Evolutionary conservation across 2,797 vertebrate genomes (phyloP).

Genomic region (Epinephelus coioides): DNA sequence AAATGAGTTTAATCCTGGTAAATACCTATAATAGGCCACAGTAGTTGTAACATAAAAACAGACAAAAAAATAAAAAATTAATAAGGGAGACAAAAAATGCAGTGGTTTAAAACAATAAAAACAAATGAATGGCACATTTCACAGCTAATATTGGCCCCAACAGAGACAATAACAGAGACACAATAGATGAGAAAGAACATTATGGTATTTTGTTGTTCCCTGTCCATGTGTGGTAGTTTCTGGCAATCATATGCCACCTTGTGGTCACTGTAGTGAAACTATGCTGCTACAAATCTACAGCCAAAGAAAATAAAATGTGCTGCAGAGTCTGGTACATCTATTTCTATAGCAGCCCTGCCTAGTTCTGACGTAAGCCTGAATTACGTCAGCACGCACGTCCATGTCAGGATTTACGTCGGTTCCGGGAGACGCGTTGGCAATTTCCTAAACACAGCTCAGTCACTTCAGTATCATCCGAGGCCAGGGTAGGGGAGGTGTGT

Average conservation of each 20-base stretch:
- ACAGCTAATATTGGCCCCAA: background rate
- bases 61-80: background rate
- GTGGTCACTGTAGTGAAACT: constrained; percentile 32
- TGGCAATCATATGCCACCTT: constrained; percentile 46
- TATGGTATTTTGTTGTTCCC: background rate
- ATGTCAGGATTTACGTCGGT: constrained; percentile 66
- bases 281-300: background rate
- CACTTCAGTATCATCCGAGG: constrained; percentile 37
- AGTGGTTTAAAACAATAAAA: background rate
- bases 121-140: background rate
- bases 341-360: constrained; percentile 35
- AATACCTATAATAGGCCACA: too few species aligned
- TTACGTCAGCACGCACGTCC: constrained; percentile 70
- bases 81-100: background rate
- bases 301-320: background rate
- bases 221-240: background rate
- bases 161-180: background rate
- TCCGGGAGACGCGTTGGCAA: constrained; percentile 87
- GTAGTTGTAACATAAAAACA: too few species aligned
- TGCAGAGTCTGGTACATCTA: background rate
- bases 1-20: too few species aligned
- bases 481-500: constrained; percentile 15
- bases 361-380: constrained; percentile 43
- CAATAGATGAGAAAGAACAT: background rate
- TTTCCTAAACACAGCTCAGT: constrained; percentile 79